These are phyloP conservation scores for Tauraco hartlaubi DNA, from an alignment of 2,797 vertebrate genomes.

Conservation along the genomic window DNA sequence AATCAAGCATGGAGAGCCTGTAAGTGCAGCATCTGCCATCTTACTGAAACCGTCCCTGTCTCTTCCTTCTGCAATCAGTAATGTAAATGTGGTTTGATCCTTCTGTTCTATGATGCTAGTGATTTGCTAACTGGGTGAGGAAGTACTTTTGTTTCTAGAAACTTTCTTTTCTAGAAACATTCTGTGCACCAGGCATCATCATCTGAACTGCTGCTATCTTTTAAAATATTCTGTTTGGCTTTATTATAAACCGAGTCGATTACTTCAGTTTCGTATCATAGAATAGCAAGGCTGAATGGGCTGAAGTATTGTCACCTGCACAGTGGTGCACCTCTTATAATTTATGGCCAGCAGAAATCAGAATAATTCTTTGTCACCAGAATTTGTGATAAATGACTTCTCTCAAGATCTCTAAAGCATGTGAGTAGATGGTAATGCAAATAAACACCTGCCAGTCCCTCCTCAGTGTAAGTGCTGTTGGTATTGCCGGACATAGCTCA, in stretches of 20 bases:
- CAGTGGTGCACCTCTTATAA: neutral
- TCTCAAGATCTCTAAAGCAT: neutral
- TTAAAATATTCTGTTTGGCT: neutral
- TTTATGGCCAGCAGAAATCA: neutral
- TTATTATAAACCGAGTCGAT: neutral
- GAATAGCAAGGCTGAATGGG: neutral
- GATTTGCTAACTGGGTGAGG: neutral
- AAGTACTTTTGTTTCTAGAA: slow-evolving; percentile 35
- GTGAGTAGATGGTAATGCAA: neutral
- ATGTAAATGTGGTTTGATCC: neutral
- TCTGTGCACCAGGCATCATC: neutral
- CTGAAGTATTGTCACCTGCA: neutral
- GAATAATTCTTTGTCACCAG: neutral
- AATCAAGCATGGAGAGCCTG: neutral
- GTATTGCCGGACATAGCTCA: neutral
- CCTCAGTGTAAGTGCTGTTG: neutral
- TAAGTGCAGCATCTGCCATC: neutral
- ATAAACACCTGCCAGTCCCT: neutral
- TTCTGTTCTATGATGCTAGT: neutral
- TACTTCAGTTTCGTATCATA: neutral
- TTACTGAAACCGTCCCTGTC: neutral
- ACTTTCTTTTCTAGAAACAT: slow-evolving; percentile 34
- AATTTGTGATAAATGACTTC: neutral
- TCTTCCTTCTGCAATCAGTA: neutral
- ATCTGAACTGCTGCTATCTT: slow-evolving; percentile 33